phyloP scores from a whole-genome alignment of 2,797 vertebrate species.

The Amblyopsis hoosieri region DNA sequence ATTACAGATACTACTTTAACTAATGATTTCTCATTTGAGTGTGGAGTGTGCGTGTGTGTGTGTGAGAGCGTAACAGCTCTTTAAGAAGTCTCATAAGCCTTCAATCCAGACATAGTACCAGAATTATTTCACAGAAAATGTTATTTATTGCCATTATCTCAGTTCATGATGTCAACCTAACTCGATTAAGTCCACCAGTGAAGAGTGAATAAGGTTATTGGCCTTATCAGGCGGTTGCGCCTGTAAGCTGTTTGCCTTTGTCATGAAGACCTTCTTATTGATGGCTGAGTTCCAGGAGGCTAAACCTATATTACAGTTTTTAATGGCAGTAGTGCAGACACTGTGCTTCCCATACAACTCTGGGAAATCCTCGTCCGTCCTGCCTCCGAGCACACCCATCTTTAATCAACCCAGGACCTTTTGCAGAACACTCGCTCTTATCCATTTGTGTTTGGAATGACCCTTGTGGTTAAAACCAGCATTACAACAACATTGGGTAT shows the following conservation, averaged over 20 bases:
- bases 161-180: conserved; percentile 71
- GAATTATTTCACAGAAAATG: conserved; percentile 71
- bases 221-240: conserved; percentile 73
- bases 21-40: background rate
- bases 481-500: too few relatives aligned
- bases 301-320: conserved; percentile 73
- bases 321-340: conserved; percentile 65
- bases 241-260: conserved; percentile 67
- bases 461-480: too few relatives aligned
- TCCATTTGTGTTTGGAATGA: conserved; percentile 5
- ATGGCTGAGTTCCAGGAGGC: conserved; percentile 61
- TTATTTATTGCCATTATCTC: conserved; percentile 75
- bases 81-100: conserved; percentile 33
- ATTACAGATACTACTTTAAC: conserved; percentile 24
- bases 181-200: conserved; percentile 71
- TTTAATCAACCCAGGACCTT: conserved; percentile 64
- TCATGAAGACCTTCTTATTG: conserved; percentile 67
- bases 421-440: conserved; percentile 45
- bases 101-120: conserved; percentile 55
- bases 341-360: conserved; percentile 36
- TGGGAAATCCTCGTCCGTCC: conserved; percentile 51
- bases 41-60: background rate
- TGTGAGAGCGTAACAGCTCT: conserved; percentile 35
- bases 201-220: conserved; percentile 68
- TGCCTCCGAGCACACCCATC: conserved; percentile 54